phyloP scores from a whole-genome alignment of 1,140 invertebrate species.

The Trichonephila clavipes region DNA sequence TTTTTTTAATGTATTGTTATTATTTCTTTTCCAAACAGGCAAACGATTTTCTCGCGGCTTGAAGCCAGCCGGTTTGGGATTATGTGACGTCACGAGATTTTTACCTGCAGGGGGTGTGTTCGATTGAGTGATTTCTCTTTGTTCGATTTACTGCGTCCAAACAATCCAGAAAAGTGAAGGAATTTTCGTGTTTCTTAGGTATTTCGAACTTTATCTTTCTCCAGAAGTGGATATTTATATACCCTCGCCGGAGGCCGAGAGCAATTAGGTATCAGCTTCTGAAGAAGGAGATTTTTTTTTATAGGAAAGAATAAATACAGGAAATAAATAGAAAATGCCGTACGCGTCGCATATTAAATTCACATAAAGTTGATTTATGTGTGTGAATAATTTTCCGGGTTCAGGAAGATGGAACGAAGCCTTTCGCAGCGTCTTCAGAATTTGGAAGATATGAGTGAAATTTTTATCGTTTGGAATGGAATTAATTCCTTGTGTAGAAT shows the following conservation, averaged over 20 bases:
- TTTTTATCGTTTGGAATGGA: neutral
- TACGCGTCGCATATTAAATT: neutral
- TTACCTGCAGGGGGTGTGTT: slow-evolving; percentile 23
- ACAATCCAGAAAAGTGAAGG: slow-evolving; percentile 14
- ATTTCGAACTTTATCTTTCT: slow-evolving; percentile 18
- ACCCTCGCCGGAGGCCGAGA: neutral
- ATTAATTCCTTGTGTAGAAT: neutral
- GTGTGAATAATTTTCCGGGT: slow-evolving; percentile 42
- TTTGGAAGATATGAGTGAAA: neutral
- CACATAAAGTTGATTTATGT: slow-evolving; percentile 7
- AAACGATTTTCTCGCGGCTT: slow-evolving; percentile 28
- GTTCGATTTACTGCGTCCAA: neutral
- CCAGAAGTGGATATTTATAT: slow-evolving; percentile 3
- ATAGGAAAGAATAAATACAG: neutral
- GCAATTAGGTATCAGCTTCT: slow-evolving; percentile 18
- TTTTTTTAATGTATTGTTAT: neutral
- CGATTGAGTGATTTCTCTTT: slow-evolving; percentile 52
- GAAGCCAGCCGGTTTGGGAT: slow-evolving; percentile 11
- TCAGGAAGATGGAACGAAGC: slow-evolving; percentile 17
- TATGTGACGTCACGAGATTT: slow-evolving; percentile 43
- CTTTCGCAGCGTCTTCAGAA: neutral
- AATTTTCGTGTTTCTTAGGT: neutral
- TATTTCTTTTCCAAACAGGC: neutral
- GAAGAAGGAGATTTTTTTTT: neutral
- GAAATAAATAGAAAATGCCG: neutral